A percentile compares a stretch with the other conserved stretches of the same genome.
phyloP scores from a whole-genome alignment of 2,888 invertebrate species.

The Nycteola revayana region DNA sequence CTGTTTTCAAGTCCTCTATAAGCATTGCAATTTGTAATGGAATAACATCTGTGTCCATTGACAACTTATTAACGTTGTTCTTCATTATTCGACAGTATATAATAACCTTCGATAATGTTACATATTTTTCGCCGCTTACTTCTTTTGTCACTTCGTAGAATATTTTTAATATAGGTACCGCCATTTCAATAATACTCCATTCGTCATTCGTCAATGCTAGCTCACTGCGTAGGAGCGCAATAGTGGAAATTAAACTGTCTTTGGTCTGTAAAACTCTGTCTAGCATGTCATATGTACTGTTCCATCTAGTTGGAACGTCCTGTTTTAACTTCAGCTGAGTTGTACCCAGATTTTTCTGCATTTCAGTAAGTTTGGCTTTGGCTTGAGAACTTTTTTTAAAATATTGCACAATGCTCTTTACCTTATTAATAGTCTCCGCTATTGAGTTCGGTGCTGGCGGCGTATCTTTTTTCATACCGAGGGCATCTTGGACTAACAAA shows the following conservation, averaged over 20 bases:
- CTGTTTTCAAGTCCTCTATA: background rate
- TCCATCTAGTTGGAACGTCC: conserved; percentile 8
- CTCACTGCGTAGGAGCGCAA: conserved; percentile 9
- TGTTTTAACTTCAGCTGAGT: conserved; percentile 6
- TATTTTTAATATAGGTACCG: conserved; percentile 7
- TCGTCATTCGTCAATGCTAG: background rate
- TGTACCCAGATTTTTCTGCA: conserved; percentile 3
- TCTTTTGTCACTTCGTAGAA: conserved; percentile 13
- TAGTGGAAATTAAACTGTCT: conserved; percentile 7
- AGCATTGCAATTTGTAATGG: background rate
- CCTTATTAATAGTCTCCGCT: background rate
- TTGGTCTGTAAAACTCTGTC: conserved; percentile 4
- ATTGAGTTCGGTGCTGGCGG: too few species aligned
- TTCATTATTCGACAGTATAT: background rate
- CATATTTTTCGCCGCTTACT: conserved; percentile 6
- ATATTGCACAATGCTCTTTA: conserved; percentile 5
- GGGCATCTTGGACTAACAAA: background rate
- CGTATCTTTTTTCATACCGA: background rate
- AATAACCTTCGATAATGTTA: conserved; percentile 11
- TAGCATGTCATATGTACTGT: conserved; percentile 11
- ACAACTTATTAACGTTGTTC: background rate
- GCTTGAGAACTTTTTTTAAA: conserved; percentile 6
- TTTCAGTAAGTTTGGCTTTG: conserved; percentile 3
- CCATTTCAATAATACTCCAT: conserved; percentile 8
- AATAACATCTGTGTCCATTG: background rate